Evolutionary conservation across 2,888 invertebrate genomes (phyloP), one percentile per base, ranked within the genome.

Genomic region (Watsonalla cultraria): DNA sequence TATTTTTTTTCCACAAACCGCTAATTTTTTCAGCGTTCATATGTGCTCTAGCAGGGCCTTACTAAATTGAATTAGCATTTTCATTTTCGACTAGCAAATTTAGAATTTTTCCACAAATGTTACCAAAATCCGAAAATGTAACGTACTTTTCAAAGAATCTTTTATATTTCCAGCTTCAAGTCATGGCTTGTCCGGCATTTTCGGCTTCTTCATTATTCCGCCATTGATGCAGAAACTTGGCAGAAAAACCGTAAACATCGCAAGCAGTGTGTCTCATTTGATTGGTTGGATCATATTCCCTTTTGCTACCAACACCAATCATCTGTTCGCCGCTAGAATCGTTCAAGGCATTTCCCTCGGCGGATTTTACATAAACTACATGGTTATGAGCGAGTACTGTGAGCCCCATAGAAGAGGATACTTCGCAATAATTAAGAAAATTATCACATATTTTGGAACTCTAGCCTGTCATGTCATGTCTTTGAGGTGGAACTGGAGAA

Each of bases 311-410:
- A 69, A 53, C 34, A 55, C 78, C 5, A 9, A 54, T 0, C 54
- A 54, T 9, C 49, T 82, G 11, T 71, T 68, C 55, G 54, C 62
- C 0, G 79, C 72, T 0, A 71, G 76, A 56, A 55, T 70, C 5
- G 51, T 74, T 5, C 78, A 80, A 56, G 81, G 82, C 0, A 6
- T 78, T 0, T 42, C 63, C 5, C 39, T 67, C n/a, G 75, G 77
- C 9, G 70, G 67, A 7, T 55, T 76, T 5, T 75, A 71, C 42
- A 64, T 75, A 0, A 60, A 70, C 9, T 42, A 60, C 5, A 68
- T 78, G 4, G 62, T 76, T 0, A 47, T 77, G n/a, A 59, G 66
- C 11, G 82, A 82, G 67, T 80, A 76, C 51, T 59, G 64, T 0
- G 62, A 72, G 53, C 71, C 74, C 0, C 63, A 58, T 39, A 62